phyloP scores from a whole-genome alignment of 2,113 vertebrate genomes.

The Oreochromis niloticus region DNA sequence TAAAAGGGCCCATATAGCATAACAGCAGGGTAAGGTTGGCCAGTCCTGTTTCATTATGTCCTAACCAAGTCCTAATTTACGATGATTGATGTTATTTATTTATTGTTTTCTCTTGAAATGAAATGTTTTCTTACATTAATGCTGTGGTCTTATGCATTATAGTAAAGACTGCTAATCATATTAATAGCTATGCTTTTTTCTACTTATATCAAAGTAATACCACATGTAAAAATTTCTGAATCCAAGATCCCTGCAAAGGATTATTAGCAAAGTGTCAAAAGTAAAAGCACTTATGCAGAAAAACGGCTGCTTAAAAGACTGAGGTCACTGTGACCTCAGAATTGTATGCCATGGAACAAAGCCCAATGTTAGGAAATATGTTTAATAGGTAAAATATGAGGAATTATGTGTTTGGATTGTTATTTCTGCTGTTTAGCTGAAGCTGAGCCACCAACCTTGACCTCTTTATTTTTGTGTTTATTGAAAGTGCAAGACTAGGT shows the following conservation, averaged over 20 bases:
- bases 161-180: background rate
- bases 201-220: background rate
- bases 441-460: background rate
- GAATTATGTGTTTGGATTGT: background rate
- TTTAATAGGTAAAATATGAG: background rate
- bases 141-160: background rate
- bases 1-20: background rate
- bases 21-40: background rate
- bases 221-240: background rate
- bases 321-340: background rate
- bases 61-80: background rate
- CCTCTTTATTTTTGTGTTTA: background rate
- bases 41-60: background rate
- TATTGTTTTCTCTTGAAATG: background rate
- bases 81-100: background rate
- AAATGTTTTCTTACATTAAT: background rate
- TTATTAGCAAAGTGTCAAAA: background rate
- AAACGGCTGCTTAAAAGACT: background rate
- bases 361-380: background rate
- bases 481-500: background rate
- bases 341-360: background rate
- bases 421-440: background rate
- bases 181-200: background rate
- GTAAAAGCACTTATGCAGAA: background rate
- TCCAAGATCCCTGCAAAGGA: background rate